Evolutionary conservation across 2,888 invertebrate species (phyloP).

Genomic region (Phortica magna): DNA sequence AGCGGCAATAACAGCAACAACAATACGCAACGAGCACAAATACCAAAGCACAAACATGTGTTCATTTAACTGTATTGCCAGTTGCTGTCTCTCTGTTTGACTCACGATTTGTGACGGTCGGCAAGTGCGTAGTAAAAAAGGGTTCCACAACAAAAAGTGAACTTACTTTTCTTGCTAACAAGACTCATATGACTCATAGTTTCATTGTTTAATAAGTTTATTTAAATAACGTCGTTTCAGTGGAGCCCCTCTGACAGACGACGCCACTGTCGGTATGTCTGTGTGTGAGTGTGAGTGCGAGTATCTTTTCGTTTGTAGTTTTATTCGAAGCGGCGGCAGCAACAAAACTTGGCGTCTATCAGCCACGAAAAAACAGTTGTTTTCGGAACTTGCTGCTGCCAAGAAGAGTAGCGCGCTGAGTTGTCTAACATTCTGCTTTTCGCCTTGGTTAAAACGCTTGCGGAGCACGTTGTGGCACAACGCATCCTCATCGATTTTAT

Average conservation of each 20-base stretch:
- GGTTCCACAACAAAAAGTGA: too few species aligned
- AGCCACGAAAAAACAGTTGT: slow-evolving; percentile 57
- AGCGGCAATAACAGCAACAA: background rate
- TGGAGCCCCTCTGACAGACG: background rate
- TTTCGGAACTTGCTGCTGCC: slow-evolving; percentile 64
- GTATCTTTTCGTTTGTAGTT: slow-evolving; percentile 16
- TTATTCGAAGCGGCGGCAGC: slow-evolving; percentile 33
- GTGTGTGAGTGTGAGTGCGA: background rate
- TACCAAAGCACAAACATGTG: slow-evolving; percentile 33
- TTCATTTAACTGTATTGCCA: slow-evolving; percentile 1
- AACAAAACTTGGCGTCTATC: slow-evolving; percentile 54
- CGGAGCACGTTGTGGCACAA: slow-evolving; percentile 41
- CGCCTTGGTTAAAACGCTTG: slow-evolving; percentile 53
- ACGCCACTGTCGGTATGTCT: background rate
- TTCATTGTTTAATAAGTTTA: background rate
- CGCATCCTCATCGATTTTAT: slow-evolving; percentile 42
- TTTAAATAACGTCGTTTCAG: background rate
- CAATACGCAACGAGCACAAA: background rate
- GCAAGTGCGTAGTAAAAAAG: background rate
- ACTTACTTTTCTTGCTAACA: too few species aligned
- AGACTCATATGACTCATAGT: background rate
- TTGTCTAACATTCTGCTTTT: slow-evolving; percentile 38
- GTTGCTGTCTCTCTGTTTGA: background rate
- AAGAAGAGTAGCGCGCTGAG: slow-evolving; percentile 55
- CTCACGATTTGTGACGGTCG: background rate